Conservation (phyloP, 37 sponge, comb jelly and placozoan species). For the Theonella swinhoei region DNA sequence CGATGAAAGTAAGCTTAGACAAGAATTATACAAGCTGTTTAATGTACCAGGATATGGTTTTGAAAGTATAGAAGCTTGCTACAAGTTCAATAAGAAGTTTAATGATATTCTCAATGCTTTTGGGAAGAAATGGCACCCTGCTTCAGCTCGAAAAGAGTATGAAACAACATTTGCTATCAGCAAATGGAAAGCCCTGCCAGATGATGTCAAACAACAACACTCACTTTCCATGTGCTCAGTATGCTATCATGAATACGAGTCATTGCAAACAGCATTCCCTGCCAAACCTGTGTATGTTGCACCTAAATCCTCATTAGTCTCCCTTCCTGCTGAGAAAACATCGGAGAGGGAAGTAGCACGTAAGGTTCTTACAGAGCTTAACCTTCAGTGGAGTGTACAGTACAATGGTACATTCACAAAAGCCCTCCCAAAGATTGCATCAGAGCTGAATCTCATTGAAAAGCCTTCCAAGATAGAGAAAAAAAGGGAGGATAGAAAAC, state of each 20-base stretch:
- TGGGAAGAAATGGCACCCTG: not conserved
- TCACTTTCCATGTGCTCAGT: not conserved
- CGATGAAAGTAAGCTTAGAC: not conserved
- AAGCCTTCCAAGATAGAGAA: not conserved
- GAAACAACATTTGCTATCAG: not conserved
- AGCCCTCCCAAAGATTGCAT: not conserved
- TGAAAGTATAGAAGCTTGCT: not conserved
- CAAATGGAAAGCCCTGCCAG: not conserved
- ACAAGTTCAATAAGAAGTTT: not conserved
- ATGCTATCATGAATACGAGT: not conserved
- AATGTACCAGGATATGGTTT: not conserved
- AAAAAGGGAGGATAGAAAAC: not conserved
- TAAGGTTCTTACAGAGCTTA: not conserved
- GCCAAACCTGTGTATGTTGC: not conserved
- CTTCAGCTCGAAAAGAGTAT: not conserved
- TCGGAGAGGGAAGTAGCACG: not conserved
- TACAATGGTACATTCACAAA: not conserved
- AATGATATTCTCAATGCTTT: not conserved
- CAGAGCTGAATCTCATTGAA: not conserved
- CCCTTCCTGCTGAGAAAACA: not conserved
- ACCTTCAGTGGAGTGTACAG: not conserved
- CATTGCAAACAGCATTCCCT: not conserved
- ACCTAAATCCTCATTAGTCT: not conserved
- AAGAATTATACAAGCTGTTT: not conserved
- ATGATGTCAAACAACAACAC: not conserved